Evolutionary conservation across 2,888 invertebrate species (phyloP).

Genomic region (Caradrina clavipalpis): DNA sequence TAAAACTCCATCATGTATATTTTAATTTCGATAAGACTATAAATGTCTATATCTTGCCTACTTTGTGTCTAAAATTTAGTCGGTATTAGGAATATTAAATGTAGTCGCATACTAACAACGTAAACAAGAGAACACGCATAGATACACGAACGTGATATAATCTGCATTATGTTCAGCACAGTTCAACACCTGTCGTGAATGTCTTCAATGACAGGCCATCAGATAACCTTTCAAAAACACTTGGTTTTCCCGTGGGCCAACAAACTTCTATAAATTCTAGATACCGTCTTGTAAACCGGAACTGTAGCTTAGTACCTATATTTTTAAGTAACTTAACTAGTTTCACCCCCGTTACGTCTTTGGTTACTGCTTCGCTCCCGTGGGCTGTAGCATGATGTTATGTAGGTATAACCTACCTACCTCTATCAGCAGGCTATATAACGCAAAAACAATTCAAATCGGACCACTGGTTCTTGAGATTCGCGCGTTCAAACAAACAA

Average conservation of each 20-base stretch:
- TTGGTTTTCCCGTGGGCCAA: slow-evolving; percentile 48
- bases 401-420: too few species aligned
- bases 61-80: slow-evolving; percentile 6
- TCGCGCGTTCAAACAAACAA: too few species aligned
- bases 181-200: slow-evolving; percentile 20
- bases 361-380: too few species aligned
- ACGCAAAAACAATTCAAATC: too few species aligned
- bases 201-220: slow-evolving; percentile 6
- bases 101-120: not conserved
- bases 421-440: too few species aligned
- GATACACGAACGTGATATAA: not conserved
- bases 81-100: not conserved
- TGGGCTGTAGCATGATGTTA: too few species aligned
- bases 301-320: not conserved
- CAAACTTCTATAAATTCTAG: slow-evolving; percentile 27
- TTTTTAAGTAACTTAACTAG: too few species aligned
- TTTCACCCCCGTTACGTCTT: too few species aligned
- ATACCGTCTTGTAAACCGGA: slow-evolving; percentile 9
- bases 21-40: not conserved
- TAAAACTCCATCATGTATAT: not conserved
- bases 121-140: not conserved
- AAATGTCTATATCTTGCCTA: not conserved
- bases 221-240: slow-evolving; percentile 40
- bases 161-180: not conserved
- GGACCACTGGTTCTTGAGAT: too few species aligned